phyloP scores from a whole-genome alignment of 2,113 vertebrate species.

The Corydoras sp. region DNA sequence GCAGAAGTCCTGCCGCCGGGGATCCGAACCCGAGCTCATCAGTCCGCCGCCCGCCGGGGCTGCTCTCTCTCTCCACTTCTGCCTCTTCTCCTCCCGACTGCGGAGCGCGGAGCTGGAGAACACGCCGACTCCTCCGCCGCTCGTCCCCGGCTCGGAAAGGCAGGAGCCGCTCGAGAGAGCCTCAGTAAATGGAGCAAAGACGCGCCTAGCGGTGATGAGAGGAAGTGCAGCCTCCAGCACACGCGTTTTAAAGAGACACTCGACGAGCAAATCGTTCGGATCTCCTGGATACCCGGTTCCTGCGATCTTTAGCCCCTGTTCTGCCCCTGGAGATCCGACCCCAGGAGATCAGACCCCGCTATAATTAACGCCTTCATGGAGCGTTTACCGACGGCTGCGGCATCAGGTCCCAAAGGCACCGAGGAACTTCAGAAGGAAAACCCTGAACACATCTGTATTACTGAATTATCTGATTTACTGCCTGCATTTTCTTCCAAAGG shows the following conservation, averaged over 20 bases:
- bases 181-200: conserved; percentile 78
- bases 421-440: no score
- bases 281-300: background rate
- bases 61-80: conserved; percentile 27
- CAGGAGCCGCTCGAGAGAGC: conserved; percentile 67
- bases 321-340: background rate
- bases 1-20: conserved; percentile 33
- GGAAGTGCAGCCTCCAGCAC: conserved; percentile 54
- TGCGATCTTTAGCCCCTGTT: conserved; percentile 10
- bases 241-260: conserved; percentile 51
- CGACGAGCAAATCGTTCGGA: conserved; percentile 2
- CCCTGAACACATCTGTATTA: no score
- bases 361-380: conserved; percentile 3
- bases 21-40: background rate
- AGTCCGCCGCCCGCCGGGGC: background rate
- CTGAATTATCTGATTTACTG: no score
- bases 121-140: conserved; percentile 69
- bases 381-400: no score
- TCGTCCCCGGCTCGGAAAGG: conserved; percentile 64
- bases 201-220: conserved; percentile 68
- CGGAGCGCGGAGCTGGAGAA: conserved; percentile 71
- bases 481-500: no score
- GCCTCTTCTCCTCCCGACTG: conserved; percentile 69
- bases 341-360: background rate
- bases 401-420: no score